Conservation (phyloP, 2,113 vertebrate species). For the Mellivora capensis region DNA sequence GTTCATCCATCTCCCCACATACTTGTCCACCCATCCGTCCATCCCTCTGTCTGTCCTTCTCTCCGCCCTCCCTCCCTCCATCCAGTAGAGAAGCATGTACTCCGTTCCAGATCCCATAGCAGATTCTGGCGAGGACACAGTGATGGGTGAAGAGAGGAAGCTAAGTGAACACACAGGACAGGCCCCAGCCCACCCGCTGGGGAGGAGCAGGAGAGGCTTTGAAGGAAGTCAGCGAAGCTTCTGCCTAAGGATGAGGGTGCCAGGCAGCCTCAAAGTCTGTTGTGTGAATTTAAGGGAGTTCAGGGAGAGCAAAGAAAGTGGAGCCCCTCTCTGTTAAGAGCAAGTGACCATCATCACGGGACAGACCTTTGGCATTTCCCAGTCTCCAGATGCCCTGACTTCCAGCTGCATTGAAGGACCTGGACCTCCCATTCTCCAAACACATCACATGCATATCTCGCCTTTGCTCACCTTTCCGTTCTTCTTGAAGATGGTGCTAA, state of each 20-base stretch:
- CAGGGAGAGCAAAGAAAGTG: background rate
- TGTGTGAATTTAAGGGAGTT: background rate
- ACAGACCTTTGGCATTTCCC: too few relatives aligned
- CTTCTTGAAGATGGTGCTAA: background rate
- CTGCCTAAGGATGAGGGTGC: background rate
- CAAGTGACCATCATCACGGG: rapidly evolving
- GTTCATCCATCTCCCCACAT: background rate
- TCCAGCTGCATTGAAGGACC: background rate
- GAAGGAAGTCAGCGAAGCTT: background rate
- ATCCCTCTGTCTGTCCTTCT: background rate
- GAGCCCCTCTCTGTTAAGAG: background rate
- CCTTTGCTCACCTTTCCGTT: background rate
- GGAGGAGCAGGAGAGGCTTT: background rate
- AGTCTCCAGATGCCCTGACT: background rate
- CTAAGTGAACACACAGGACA: background rate
- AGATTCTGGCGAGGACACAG: background rate
- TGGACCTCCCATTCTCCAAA: background rate
- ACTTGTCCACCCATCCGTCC: too few relatives aligned
- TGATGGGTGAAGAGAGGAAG: background rate
- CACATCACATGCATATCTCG: rapidly evolving
- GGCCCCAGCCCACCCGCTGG: background rate
- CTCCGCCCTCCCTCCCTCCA: background rate
- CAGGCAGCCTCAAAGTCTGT: background rate
- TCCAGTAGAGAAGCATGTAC: background rate
- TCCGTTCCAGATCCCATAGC: background rate